Evolutionary conservation across 2,888 invertebrate species (phyloP).

Genomic region (Nomada flava): DNA sequence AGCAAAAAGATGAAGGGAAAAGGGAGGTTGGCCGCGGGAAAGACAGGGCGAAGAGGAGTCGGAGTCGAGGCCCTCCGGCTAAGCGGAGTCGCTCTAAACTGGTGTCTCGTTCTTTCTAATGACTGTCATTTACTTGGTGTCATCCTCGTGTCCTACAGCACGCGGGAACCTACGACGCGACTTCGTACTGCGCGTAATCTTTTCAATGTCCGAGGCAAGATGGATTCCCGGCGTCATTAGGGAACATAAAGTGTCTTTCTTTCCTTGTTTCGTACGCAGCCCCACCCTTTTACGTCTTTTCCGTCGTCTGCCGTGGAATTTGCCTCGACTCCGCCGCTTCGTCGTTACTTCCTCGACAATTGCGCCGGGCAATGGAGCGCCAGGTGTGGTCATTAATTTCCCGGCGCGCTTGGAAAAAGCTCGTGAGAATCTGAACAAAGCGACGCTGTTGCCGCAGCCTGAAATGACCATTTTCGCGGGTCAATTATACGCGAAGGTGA

Average conservation of each 20-base stretch:
- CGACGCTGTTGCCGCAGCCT: constrained; percentile 16
- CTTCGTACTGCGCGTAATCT: constrained; percentile 58
- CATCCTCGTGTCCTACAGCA: constrained; percentile 61
- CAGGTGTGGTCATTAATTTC: constrained; percentile 72
- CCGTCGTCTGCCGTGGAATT: constrained; percentile 42
- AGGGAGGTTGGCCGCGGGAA: background rate
- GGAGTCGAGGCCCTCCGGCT: constrained; percentile 31
- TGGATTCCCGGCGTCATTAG: constrained; percentile 71
- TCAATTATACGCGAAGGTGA: constrained; percentile 55
- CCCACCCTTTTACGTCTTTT: constrained; percentile 28
- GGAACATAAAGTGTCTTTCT: constrained; percentile 62
- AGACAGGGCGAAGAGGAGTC: constrained; percentile 5
- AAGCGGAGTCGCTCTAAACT: constrained; percentile 59
- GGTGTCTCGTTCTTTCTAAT: constrained; percentile 63
- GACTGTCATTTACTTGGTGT: constrained; percentile 70
- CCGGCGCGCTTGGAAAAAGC: constrained; percentile 58
- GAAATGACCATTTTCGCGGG: constrained; percentile 48
- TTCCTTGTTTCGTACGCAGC: constrained; percentile 31
- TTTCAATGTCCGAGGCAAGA: constrained; percentile 70
- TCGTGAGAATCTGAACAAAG: constrained; percentile 58
- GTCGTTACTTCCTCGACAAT: constrained; percentile 32
- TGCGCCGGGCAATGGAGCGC: constrained; percentile 47
- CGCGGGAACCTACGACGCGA: constrained; percentile 54
- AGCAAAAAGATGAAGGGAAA: constrained; percentile 27
- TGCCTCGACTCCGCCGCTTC: constrained; percentile 49